Evolutionary conservation across 2,797 vertebrate species (phyloP).

Genomic region (Stomatorhinus walkeri): DNA sequence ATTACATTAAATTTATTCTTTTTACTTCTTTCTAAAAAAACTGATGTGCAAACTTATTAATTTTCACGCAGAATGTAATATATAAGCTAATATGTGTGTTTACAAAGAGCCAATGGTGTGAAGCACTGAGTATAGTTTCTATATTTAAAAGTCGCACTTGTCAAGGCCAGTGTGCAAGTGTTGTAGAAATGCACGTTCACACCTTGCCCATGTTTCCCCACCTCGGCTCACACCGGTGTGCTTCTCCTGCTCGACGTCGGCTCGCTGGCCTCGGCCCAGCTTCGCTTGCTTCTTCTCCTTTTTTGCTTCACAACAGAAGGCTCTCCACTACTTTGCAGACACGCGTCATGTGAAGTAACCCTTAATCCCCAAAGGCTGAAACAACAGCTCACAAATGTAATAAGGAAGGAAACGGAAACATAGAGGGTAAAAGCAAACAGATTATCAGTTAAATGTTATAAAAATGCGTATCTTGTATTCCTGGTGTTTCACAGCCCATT

Average conservation of each 20-base stretch:
- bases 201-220: conserved; percentile 42
- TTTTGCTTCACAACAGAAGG: conserved; percentile 58
- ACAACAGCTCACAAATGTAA: conserved; percentile 43
- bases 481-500: neutral
- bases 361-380: neutral
- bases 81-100: neutral
- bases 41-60: neutral
- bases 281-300: conserved; percentile 52
- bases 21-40: neutral
- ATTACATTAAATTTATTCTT: neutral
- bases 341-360: neutral
- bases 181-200: conserved; percentile 44
- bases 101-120: neutral
- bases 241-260: conserved; percentile 53
- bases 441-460: neutral
- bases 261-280: conserved; percentile 48
- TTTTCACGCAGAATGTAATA: neutral
- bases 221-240: conserved; percentile 50
- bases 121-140: neutral
- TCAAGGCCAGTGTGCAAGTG: conserved; percentile 30
- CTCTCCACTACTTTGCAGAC: conserved; percentile 26
- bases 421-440: conserved; percentile 53
- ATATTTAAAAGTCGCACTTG: neutral
- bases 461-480: conserved; percentile 25
- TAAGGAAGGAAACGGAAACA: conserved; percentile 39